A percentile compares a stretch with the other conserved stretches of the same genome.
Conservation (phyloP, 2,113 vertebrate genomes). For the Apodemus sylvaticus region DNA sequence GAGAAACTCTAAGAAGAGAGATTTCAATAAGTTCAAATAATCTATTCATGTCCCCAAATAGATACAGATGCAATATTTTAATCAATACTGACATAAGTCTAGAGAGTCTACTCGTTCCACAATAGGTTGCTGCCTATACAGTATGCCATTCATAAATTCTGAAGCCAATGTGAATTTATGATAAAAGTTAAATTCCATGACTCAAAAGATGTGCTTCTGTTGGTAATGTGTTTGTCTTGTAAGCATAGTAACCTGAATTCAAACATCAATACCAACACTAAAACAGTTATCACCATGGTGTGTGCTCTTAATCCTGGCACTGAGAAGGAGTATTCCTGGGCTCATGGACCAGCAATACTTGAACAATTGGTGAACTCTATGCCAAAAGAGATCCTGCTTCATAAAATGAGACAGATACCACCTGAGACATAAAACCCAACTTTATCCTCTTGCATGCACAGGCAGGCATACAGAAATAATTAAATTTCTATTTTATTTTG, state of each 20-base stretch:
- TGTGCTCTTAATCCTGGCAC: background rate
- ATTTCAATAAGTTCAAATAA: background rate
- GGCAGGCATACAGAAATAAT: background rate
- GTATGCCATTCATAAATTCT: background rate
- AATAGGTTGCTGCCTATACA: background rate
- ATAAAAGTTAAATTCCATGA: background rate
- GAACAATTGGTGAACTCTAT: background rate
- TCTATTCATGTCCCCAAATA: constrained; percentile 17
- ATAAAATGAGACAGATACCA: background rate
- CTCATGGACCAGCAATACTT: background rate
- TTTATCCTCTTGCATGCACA: background rate
- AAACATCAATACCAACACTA: background rate
- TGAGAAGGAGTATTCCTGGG: too few relatives aligned
- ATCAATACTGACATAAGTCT: background rate
- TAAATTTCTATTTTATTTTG: constrained; percentile 16
- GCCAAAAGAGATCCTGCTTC: background rate
- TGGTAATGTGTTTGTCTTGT: background rate
- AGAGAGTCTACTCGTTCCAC: background rate
- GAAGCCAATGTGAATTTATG: background rate
- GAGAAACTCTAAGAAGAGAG: background rate
- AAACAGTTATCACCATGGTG: background rate
- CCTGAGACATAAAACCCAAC: background rate
- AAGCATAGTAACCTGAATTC: background rate
- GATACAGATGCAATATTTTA: background rate
- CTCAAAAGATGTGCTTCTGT: background rate